Evolutionary conservation across 2,113 vertebrate genomes (phyloP).

Genomic region (Cinclus mexicanus): DNA sequence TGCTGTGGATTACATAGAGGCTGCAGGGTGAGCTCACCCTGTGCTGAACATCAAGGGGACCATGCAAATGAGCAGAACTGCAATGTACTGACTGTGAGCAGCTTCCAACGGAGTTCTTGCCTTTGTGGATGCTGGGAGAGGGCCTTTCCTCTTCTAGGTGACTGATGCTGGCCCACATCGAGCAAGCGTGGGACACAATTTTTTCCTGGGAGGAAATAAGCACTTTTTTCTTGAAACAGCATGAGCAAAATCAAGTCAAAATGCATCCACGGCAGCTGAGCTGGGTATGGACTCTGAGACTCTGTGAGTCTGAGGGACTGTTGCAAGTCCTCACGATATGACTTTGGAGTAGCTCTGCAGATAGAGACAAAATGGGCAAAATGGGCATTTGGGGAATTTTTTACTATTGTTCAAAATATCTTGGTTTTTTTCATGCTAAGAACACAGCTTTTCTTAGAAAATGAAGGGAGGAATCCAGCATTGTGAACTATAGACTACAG

Average conservation of each 20-base stretch:
- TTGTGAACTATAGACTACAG: not conserved
- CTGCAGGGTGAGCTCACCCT: not conserved
- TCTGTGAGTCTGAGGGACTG: not conserved
- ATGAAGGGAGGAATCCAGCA: not conserved
- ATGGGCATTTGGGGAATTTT: not conserved
- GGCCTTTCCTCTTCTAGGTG: not conserved
- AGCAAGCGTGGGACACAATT: accelerated
- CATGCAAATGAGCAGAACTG: not conserved
- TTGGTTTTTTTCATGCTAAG: not conserved
- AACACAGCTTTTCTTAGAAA: not conserved
- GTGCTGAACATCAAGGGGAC: not conserved
- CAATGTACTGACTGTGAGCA: not conserved
- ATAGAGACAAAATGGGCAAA: not conserved
- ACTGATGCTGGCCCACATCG: not conserved
- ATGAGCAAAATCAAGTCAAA: not conserved
- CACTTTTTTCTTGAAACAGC: not conserved
- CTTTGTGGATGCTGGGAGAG: not conserved
- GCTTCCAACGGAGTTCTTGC: not conserved
- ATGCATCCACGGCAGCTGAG: not conserved
- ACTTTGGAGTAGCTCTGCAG: not conserved
- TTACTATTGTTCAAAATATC: not conserved
- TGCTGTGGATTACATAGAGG: not conserved
- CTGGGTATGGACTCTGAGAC: not conserved
- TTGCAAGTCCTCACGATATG: not conserved
- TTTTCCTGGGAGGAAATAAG: not conserved